Base-by-base conservation (phyloP, 2,797 vertebrate genomes). In the Epinephelus awoara region DNA sequence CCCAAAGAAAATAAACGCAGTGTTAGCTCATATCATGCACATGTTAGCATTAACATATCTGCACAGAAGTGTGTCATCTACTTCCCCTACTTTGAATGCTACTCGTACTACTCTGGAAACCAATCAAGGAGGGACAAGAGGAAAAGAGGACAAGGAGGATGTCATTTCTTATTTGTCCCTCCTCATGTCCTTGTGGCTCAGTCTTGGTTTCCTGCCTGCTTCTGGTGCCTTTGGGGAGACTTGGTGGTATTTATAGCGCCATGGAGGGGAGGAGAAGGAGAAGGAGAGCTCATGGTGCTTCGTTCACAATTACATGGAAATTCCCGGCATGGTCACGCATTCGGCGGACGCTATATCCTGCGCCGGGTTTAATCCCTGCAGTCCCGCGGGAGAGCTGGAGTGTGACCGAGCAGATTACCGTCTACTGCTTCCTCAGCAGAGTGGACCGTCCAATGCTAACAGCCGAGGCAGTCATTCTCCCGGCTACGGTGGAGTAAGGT, bases 301-400 rank as follows among this genome's bases (percentile, higher is more conserved):
- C 89, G 82, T 88, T 93, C 84, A 92, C 94, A 94, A 95, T 95
- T 94, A 93, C 92, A 94, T 86, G 92, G 93, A 95, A 92, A 95
- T 95, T 93, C 88, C 88, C 82, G 46, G 91, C 88, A 88, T 74
- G 82, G 94, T 94, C 94, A 95, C 85, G 91, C 93, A 86, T 93
- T 92, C 80, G 75, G 82, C 59, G 84, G 87, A 93, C 80, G 84
- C 87, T 84, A 81, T 88, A 89, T 89, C 88, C 91, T 82, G 85
- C 59, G 85, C 90, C 21, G 67, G 87, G 81, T 92, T 93, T 94
- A 94, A 94, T 95, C 94, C 93, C 74, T 51, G 80, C 85, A 70
- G 88, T 93, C 91, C 92, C 27, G 44, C 59, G 77, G 91, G 92
- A 94, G 83, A 92, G 86, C 86, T 46, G 64, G 84, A 89, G 93